A percentile compares a stretch with the other conserved stretches of the same genome.
These are phyloP conservation scores for Nymphalis c-album DNA, from an alignment of 2,888 invertebrate species.

Conservation along the genomic window DNA sequence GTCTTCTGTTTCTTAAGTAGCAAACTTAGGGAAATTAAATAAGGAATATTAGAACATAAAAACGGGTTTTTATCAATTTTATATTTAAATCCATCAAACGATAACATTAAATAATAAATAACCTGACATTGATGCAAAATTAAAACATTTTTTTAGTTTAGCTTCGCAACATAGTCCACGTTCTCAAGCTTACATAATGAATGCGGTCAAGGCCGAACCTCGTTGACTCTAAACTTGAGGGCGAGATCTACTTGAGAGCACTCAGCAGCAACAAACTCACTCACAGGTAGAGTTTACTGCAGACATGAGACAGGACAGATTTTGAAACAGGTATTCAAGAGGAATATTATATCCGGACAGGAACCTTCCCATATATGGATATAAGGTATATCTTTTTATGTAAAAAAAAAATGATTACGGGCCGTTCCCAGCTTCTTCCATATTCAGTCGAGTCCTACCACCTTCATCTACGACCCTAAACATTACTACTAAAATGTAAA, in stretches of 20 bases:
- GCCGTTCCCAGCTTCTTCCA: too few relatives aligned
- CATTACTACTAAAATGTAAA: too few relatives aligned
- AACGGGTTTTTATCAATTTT: too few relatives aligned
- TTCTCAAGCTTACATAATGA: constrained; percentile 6
- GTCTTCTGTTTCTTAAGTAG: too few relatives aligned
- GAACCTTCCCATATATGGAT: too few relatives aligned
- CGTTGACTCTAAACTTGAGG: constrained; percentile 18
- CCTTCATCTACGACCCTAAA: too few relatives aligned
- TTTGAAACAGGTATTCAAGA: not conserved
- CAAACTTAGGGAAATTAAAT: too few relatives aligned
- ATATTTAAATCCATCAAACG: too few relatives aligned
- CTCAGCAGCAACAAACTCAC: constrained; percentile 14
- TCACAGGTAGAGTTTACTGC: not conserved
- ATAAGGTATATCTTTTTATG: too few relatives aligned
- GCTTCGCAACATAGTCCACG: not conserved
- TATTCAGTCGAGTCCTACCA: too few relatives aligned
- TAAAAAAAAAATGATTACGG: too few relatives aligned
- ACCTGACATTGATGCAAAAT: not conserved
- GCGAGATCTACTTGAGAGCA: constrained; percentile 19
- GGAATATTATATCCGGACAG: not conserved
- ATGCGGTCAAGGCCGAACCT: constrained; percentile 15
- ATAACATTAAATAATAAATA: not conserved
- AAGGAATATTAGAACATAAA: too few relatives aligned
- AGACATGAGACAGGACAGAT: not conserved
- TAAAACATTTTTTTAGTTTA: not conserved